Base-by-base conservation (phyloP, 2,113 vertebrate species). In the Dicerorhinus sumatrensis region DNA sequence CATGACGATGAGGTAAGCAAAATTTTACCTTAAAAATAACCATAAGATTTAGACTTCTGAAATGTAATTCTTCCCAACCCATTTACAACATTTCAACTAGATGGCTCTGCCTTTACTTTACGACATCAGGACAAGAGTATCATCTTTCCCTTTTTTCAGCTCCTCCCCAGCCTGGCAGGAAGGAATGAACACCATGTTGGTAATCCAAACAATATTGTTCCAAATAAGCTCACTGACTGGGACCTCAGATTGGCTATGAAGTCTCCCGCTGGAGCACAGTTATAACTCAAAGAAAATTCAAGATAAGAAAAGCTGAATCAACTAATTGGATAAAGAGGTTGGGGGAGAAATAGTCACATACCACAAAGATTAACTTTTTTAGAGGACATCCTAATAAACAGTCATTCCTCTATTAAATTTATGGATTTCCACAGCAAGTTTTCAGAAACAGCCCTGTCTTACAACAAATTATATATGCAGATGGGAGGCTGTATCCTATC, bases 41-140 rank as follows among this genome's bases (percentile, higher is more conserved):
- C 13, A 1, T 2, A 11, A n/a, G 70, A 29, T 42, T 46, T 11
- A 14, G 63, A 60, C 48, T 27, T 60, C 70, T 54, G 62, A 33
- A n/a, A 29, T 5, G 14, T 9, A n/a, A 16, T 33, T n/a, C 86
- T 17, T 56, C 58, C 27, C 42, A 33, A 12, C 36, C 51, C 48
- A 42, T 10, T 20, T 10, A 14, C 12, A 23, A 2, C 0, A 2
- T 25, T 33, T 72, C 14, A 18, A 2, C 51, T 2, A 8, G 82
- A 36, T 2, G 31, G 63, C 70, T 20, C 0, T 0, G 9, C 3
- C 17, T 39, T 33, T 8, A 16, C 62, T 42, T 3, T 0, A 3
- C 0, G 0, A 4, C 4, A 18, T 6, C 0, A 11, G 33, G 2
- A 8, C 3, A 10, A 20, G 29, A 18, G 25, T 2, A 3, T 14